Evolutionary conservation across 2,888 invertebrate species (phyloP), one percentile per base, ranked within the genome.

Genomic region (Pollenia angustigena): DNA sequence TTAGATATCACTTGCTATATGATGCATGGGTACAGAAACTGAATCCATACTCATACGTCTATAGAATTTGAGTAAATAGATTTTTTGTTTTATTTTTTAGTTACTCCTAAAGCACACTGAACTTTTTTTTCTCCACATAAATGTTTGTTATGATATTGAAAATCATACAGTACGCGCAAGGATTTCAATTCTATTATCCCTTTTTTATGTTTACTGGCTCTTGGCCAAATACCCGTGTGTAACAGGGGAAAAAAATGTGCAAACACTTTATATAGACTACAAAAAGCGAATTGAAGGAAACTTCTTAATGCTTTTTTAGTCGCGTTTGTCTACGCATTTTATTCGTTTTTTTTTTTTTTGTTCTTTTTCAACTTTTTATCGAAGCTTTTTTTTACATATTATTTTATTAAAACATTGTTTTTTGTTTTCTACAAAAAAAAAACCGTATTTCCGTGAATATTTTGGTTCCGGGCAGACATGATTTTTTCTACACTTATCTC

Each of bases 101-200:
- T 6, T 46, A 10, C 12, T 69, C 40, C 16, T 66, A 62, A 23
- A 76, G 56, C 54, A 71, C 23, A 71, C 12, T 16, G 52, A 68
- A 46, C 14, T 9, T 50, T 23, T 80, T 68, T 68, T 68, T 64
- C 16, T n/a, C n/a, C 66, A 56, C 66, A 56, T 81, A 56, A 56
- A 66, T 79, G 68, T 79, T 84, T 84, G 83, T 78, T 81, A 81
- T 84, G 87, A 81, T 84, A 84, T 87, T 87, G 84, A 81, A 84
- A 84, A 78, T 81, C 76, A 86, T 86, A 72, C 32, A 44, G 50
- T 52, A 69, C 52, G 9, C 58, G 42, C 44, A 42, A 82, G 82
- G 76, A 76, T 76, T 76, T 60, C 66, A 60, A 85, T 74, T 79
- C 68, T 80, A 66, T 83, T 83, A 84, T 83, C 81, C 87, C n/a